Conservation (phyloP, 2,113 vertebrate genomes). For the Chinchilla lanigera region DNA sequence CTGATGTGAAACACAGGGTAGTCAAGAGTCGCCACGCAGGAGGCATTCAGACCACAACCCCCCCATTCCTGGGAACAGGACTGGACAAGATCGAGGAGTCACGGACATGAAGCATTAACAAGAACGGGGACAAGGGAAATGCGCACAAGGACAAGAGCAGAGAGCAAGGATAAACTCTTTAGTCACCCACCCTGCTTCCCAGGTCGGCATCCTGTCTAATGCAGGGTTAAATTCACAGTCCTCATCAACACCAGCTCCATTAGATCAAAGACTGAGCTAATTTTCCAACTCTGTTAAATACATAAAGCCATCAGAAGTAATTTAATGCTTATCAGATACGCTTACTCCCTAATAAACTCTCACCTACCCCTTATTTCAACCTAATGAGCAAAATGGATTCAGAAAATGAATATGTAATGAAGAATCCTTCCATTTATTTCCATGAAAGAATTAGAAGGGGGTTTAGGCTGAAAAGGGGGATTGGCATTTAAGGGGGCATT, state of each 20-base stretch:
- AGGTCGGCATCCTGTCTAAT: slow-evolving; percentile 35
- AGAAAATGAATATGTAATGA: slow-evolving; percentile 80
- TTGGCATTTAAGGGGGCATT: slow-evolving; percentile 78
- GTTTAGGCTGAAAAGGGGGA: slow-evolving; percentile 44
- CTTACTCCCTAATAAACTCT: slow-evolving; percentile 80
- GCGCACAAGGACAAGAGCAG: background rate
- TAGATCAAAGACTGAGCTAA: slow-evolving; percentile 79
- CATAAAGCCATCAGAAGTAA: slow-evolving; percentile 82
- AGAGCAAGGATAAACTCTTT: background rate
- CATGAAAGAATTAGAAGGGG: slow-evolving; percentile 73
- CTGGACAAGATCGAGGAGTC: background rate
- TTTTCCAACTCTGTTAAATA: slow-evolving; percentile 81
- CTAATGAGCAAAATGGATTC: slow-evolving; percentile 81
- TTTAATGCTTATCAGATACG: slow-evolving; percentile 84
- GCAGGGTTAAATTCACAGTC: slow-evolving; percentile 46
- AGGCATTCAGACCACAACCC: background rate
- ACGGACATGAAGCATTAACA: background rate
- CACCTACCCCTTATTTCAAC: slow-evolving; percentile 81
- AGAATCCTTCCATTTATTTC: slow-evolving; percentile 76
- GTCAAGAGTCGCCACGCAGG: background rate
- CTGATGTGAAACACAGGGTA: accelerated
- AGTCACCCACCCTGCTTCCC: background rate
- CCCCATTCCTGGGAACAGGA: background rate
- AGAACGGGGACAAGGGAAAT: background rate
- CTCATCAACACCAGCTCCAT: slow-evolving; percentile 62